A percentile compares a stretch with the other conserved stretches of the same genome.
These are phyloP conservation scores for Tenthredo distinguenda DNA, from an alignment of 2,888 invertebrate species.

Conservation along the genomic window DNA sequence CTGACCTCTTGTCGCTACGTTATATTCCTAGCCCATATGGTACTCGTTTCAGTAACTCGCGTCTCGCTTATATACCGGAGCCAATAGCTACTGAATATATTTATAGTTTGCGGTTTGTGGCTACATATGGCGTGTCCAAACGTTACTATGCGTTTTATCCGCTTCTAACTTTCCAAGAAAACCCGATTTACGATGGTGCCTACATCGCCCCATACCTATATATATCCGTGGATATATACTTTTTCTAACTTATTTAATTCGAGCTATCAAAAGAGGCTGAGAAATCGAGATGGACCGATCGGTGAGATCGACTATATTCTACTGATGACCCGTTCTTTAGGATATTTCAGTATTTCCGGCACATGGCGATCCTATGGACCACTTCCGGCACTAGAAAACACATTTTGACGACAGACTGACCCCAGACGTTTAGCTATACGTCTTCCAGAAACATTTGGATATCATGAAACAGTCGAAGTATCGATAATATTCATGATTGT, in stretches of 20 bases:
- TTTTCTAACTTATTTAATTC: not conserved
- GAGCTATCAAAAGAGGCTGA: not conserved
- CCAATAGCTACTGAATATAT: conserved; percentile 32
- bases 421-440: not conserved
- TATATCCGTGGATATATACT: not conserved
- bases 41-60: conserved; percentile 47
- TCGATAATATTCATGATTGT: too few relatives aligned
- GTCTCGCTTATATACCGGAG: conserved; percentile 8
- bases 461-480: too few relatives aligned
- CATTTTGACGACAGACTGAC: not conserved
- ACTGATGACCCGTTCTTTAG: conserved; percentile 16
- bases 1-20: conserved; percentile 34
- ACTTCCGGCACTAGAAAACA: conserved; percentile 63
- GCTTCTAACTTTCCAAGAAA: conserved; percentile 11
- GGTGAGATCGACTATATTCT: not conserved
- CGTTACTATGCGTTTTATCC: not conserved
- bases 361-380: conserved; percentile 68
- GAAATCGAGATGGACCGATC: not conserved
- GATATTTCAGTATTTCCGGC: conserved; percentile 58
- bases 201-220: not conserved
- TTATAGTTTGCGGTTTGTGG: conserved; percentile 50
- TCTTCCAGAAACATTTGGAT: not conserved
- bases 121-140: conserved; percentile 31
- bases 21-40: conserved; percentile 47
- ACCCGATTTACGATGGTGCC: not conserved